Evolutionary conservation across 2,888 invertebrate genomes (phyloP), one percentile per base, ranked within the genome.

Genomic region (Papilio demoleus): DNA sequence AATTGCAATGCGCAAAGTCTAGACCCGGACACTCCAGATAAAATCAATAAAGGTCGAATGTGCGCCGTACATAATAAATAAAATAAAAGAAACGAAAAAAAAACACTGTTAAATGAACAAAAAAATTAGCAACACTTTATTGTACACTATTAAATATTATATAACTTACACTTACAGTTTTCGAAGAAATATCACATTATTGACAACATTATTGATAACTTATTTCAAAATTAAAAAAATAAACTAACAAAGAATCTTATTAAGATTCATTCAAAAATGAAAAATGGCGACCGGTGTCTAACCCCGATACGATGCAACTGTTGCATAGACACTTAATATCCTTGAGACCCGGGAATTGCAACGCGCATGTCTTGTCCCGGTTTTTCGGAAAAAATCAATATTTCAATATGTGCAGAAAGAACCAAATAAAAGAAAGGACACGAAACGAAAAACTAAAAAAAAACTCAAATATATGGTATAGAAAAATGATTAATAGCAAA

Each of bases 1-100:
- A 67, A 42, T 58, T 70, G 71, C 70, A 72, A 59, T 31, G 71
- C 74, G 73, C 73, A 71, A n/a, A 56, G 73, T 45, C 71, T 60
- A 38, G 65, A 45, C 67, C 67, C 70, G n/a, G n/a, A 71, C n/a
- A 47, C 31, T 38, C 62, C 64, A 40, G 63, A 17, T 14, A 14
- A n/a, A 47, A 65, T 65, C 65, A 65, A 65, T 65, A 65, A 34
- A 34, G 9, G 8, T 4, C 14, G 3, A n/a, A 17, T 12, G n/a
- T 3, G 4, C n/a, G 8, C 24, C 17, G 42, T 12, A 40, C 2
- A 14, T 4, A n/a, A 12, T 19, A 45, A 45, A 24, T 47, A 2
- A 50, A 50, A 14, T 4, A 19, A 14, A 12, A 2, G n/a, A 47
- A 22, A 22, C 2, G 45, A 22, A 45, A 19, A 6, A 9, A 2